Evolutionary conservation across 2,113 vertebrate species (phyloP).

Genomic region (Ctenomys sociabilis): DNA sequence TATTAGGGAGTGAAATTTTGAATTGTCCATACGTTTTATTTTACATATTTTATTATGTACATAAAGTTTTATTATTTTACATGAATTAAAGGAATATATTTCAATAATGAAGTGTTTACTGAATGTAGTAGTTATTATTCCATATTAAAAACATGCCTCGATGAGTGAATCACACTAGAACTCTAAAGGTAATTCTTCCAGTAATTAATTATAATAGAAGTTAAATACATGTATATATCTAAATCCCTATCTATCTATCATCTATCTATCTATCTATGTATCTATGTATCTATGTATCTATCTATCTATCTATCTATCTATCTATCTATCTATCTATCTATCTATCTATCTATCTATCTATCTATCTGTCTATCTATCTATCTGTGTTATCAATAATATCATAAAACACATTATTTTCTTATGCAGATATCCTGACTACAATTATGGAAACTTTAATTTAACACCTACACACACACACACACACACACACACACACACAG

Average conservation of each 20-base stretch:
- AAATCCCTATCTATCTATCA: too few relatives aligned
- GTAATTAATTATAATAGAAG: conserved; percentile 38
- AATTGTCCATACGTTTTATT: not conserved
- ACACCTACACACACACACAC: not conserved
- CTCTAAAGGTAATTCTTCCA: conserved; percentile 15
- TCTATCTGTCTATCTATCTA: not conserved
- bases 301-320: too few relatives aligned
- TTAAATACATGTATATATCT: not conserved
- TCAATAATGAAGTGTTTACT: conserved; percentile 47
- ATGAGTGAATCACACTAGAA: conserved; percentile 54
- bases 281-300: too few relatives aligned
- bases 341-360: not conserved
- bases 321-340: too few relatives aligned
- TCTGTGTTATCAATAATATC: not conserved
- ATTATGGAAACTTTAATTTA: not conserved
- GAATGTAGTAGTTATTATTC: conserved; percentile 52
- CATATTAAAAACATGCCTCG: not conserved
- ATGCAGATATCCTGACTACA: not conserved
- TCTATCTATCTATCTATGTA: not conserved
- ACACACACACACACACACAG: not conserved
- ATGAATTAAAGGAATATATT: conserved; percentile 43
- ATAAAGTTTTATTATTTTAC: not conserved
- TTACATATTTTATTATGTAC: not conserved
- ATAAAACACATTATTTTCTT: not conserved
- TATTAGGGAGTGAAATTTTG: not conserved